Evolutionary conservation across 2,888 invertebrate genomes (phyloP).

Genomic region (Spialia ferax): DNA sequence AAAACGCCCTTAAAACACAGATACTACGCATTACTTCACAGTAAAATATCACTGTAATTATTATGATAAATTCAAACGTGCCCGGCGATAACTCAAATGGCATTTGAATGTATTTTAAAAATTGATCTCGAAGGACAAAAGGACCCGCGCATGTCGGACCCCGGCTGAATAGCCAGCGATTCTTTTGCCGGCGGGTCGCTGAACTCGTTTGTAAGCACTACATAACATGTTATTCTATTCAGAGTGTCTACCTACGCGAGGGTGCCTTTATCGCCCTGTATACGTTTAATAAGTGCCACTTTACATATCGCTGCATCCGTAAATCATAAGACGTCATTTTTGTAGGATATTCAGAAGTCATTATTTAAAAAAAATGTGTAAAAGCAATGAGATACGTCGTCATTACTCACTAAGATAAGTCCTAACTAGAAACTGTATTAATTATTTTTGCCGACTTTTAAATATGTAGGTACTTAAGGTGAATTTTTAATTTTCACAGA

Average conservation of each 20-base stretch:
- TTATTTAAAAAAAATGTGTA: too few relatives aligned
- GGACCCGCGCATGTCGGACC: slow-evolving; percentile 57
- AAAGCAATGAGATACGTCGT: too few relatives aligned
- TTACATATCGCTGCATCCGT: slow-evolving; percentile 16
- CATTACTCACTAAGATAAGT: too few relatives aligned
- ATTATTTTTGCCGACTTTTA: too few relatives aligned
- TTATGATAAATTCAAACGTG: slow-evolving; percentile 7
- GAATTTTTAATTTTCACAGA: too few relatives aligned
- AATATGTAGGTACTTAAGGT: too few relatives aligned
- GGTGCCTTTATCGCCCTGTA: slow-evolving; percentile 28
- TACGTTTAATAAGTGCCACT: slow-evolving; percentile 12
- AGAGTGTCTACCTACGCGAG: slow-evolving; percentile 39
- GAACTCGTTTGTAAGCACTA: slow-evolving; percentile 53
- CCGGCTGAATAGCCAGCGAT: slow-evolving; percentile 53
- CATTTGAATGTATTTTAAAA: slow-evolving; percentile 28
- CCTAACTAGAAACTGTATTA: too few relatives aligned
- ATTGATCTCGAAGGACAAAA: slow-evolving; percentile 56
- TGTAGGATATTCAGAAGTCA: not conserved
- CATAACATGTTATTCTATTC: slow-evolving; percentile 48
- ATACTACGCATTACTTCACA: slow-evolving; percentile 41
- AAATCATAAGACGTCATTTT: not conserved
- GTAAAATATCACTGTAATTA: slow-evolving; percentile 5
- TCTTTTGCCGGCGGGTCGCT: slow-evolving; percentile 49
- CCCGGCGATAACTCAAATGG: not conserved
- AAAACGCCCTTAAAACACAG: slow-evolving; percentile 50